Evolutionary conservation across 2,888 invertebrate genomes (phyloP), one percentile per base, ranked within the genome.

Genomic region (Saturnia japonica): DNA sequence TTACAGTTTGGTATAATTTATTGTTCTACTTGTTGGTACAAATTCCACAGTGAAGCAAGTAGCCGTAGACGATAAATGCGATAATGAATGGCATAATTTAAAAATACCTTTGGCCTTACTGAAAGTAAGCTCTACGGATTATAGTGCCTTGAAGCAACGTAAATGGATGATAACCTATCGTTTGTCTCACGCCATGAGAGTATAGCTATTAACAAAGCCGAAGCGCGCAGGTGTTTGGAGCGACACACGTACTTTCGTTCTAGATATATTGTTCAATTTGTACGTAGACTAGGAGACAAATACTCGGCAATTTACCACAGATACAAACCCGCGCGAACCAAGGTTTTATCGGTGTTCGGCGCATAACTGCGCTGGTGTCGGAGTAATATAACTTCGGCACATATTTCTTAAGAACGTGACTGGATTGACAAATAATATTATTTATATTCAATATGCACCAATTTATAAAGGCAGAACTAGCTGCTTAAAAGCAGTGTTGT

Each of bases 221-320:
- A 60, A 60, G 9, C 28, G 57, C 14, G 57, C 57, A 60, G 57
- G 57, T 60, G 57, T 60, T 60, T 28, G 14, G 4, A 7, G 57
- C 28, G 28, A 60, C 28, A 60, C 57, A 28, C 28, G 57, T 60
- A 60, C 57, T 14, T 60, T 60, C 25, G 57, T 60, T 14, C 28
- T 60, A 60, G 57, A 60, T 60, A 60, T 60, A 60, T 60, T 60
- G 57, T 60, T 60, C 57, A 60, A 60, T 60, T 60, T 60, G 25
- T 28, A 14, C 57, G 19, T 60, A 60, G 57, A 60, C 25, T 60
- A 60, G 28, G 57, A 60, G 57, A 60, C 57, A 60, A 28, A 60
- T 60, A 60, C 28, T 14, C 19, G 28, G 57, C 28, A 60, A 60
- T 60, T 60, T 60, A 60, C 57, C 57, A 14, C 14, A 60, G 57